phyloP scores from a whole-genome alignment of 2,888 invertebrate species.

The Volucella inflata region DNA sequence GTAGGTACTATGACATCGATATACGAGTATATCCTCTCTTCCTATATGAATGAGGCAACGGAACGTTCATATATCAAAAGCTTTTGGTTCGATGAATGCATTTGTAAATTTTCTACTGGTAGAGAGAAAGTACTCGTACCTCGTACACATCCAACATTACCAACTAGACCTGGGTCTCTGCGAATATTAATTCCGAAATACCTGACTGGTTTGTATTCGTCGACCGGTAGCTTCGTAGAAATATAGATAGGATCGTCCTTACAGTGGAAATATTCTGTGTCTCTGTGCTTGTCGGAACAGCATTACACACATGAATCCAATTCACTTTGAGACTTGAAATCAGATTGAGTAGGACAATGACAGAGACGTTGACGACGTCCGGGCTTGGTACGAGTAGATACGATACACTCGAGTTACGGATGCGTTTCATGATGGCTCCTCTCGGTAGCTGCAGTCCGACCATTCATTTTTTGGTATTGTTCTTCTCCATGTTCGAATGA shows the following conservation, averaged over 20 bases:
- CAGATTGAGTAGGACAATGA: constrained; percentile 62
- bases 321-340: constrained; percentile 67
- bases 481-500: constrained; percentile 61
- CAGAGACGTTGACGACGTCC: constrained; percentile 38
- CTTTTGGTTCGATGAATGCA: constrained; percentile 51
- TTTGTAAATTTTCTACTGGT: constrained; percentile 41
- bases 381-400: not conserved
- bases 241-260: constrained; percentile 41
- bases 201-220: constrained; percentile 49
- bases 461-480: constrained; percentile 46
- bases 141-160: not conserved
- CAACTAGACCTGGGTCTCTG: constrained; percentile 21
- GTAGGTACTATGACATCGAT: not conserved
- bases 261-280: constrained; percentile 35
- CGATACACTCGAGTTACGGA: constrained; percentile 32
- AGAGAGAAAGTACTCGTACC: not conserved
- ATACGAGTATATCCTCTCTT: constrained; percentile 1
- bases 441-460: constrained; percentile 15
- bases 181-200: constrained; percentile 71
- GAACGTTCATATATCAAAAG: constrained; percentile 23
- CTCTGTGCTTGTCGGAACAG: constrained; percentile 3
- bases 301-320: constrained; percentile 67
- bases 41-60: not conserved
- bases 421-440: constrained; percentile 55
- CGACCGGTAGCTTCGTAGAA: not conserved